A percentile compares a stretch with the other conserved stretches of the same genome.
These are phyloP conservation scores for Hofmannophila pseudospretella DNA, from an alignment of 2,888 invertebrate species.

Conservation along the genomic window DNA sequence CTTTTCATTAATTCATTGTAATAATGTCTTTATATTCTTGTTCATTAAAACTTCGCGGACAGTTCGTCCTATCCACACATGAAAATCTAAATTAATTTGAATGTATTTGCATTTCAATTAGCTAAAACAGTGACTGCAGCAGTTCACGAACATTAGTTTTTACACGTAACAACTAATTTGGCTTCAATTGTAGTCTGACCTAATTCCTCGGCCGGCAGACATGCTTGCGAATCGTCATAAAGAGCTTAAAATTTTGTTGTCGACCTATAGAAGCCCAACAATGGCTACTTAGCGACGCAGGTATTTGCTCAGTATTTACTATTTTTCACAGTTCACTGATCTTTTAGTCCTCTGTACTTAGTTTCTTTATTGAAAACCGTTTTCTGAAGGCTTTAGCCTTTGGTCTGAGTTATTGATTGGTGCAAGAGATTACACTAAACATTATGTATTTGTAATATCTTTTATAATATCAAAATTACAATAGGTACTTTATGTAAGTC, in stretches of 20 bases:
- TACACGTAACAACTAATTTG: not conserved
- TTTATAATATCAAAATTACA: too few relatives aligned
- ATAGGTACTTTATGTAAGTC: too few relatives aligned
- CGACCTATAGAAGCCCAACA: not conserved
- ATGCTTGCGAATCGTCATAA: not conserved
- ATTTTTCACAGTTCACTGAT: not conserved
- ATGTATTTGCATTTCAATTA: not conserved
- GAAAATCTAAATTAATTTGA: not conserved
- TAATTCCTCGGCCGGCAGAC: not conserved
- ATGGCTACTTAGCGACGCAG: not conserved
- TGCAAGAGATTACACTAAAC: too few relatives aligned
- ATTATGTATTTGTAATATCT: too few relatives aligned
- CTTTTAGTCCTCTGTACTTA: too few relatives aligned
- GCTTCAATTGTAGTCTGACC: not conserved
- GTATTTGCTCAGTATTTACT: not conserved
- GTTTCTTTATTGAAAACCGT: too few relatives aligned
- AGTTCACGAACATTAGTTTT: not conserved
- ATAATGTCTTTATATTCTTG: too few relatives aligned
- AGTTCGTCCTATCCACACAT: not conserved
- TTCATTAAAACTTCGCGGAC: not conserved
- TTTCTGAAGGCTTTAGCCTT: too few relatives aligned
- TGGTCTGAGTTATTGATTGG: too few relatives aligned
- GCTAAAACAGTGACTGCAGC: not conserved
- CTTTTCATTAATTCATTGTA: too few relatives aligned
- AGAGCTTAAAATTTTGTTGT: conserved; percentile 2